A percentile compares a stretch with the other conserved stretches of the same genome.
phyloP scores from a whole-genome alignment of 1,140 invertebrate genomes.

The Bombyx mori region DNA sequence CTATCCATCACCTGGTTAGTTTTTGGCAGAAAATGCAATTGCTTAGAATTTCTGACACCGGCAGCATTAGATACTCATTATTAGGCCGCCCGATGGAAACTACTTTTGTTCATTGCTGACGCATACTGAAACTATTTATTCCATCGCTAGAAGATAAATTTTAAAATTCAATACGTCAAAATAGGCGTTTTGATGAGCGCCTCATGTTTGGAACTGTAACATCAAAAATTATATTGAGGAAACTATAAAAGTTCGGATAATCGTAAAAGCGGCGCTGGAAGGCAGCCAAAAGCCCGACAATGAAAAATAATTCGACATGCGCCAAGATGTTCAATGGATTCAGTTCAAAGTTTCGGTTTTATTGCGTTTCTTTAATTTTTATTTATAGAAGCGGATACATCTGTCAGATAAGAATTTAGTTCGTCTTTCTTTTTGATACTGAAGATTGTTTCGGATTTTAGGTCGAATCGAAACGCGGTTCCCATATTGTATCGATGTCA shows the following conservation, averaged over 20 bases:
- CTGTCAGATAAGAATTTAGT: slow-evolving; percentile 7
- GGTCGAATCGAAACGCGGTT: too few species aligned
- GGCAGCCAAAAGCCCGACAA: slow-evolving; percentile 46
- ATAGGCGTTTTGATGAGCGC: slow-evolving; percentile 5
- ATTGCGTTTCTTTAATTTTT: slow-evolving; percentile 17
- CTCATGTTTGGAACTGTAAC: slow-evolving; percentile 25
- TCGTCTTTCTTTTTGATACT: background rate
- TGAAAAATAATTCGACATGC: slow-evolving; percentile 63
- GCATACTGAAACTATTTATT: too few species aligned
- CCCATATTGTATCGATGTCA: too few species aligned
- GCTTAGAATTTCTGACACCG: too few species aligned
- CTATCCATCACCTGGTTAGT: too few species aligned
- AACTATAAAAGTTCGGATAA: slow-evolving; percentile 58
- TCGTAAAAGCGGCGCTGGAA: slow-evolving; percentile 59
- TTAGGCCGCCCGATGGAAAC: too few species aligned
- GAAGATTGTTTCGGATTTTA: too few species aligned
- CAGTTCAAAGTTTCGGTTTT: slow-evolving; percentile 36
- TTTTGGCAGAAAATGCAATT: too few species aligned
- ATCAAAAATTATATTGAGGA: slow-evolving; percentile 54
- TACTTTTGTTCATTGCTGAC: too few species aligned
- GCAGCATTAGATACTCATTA: too few species aligned
- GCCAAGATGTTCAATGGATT: slow-evolving; percentile 32
- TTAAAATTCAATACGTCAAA: slow-evolving; percentile 2
- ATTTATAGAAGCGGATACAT: slow-evolving; percentile 9
- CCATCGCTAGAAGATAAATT: background rate